phyloP scores from a whole-genome alignment of 2,888 invertebrate genomes.

The Anodontia alba region DNA sequence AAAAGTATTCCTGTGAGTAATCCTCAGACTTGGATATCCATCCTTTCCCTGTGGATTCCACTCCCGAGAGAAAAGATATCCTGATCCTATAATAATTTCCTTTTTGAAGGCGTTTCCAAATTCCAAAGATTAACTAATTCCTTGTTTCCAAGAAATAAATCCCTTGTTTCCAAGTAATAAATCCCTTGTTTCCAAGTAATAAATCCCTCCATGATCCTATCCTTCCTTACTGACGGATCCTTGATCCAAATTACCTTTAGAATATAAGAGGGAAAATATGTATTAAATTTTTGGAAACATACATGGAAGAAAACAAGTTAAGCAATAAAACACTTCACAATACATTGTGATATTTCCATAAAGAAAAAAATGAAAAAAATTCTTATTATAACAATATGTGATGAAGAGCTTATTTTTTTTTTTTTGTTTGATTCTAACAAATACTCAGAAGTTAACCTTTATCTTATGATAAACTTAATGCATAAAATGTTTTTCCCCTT shows the following conservation, averaged over 20 bases:
- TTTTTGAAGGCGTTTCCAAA: background rate
- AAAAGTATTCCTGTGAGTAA: background rate
- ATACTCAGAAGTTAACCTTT: too few species aligned
- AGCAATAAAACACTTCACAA: too few species aligned
- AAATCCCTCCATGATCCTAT: slow-evolving; percentile 18
- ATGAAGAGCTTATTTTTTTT: too few species aligned
- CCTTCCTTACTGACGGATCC: slow-evolving; percentile 10
- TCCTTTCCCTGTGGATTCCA: slow-evolving; percentile 7
- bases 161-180: background rate
- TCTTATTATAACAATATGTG: too few species aligned
- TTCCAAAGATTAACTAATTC: background rate
- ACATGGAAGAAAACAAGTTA: background rate
- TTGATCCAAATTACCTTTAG: slow-evolving; percentile 22
- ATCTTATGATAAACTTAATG: too few species aligned
- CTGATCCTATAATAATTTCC: background rate
- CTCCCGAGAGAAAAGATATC: slow-evolving; percentile 4
- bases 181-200: background rate
- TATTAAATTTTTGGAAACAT: background rate
- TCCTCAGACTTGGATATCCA: background rate
- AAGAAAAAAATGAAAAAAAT: too few species aligned
- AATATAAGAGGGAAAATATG: slow-evolving; percentile 13
- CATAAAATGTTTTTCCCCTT: too few species aligned
- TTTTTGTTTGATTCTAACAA: too few species aligned
- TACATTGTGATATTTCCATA: too few species aligned
- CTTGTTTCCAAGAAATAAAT: background rate